Evolutionary conservation across 2,113 vertebrate species (phyloP).

Genomic region (Spilogale gracilis): DNA sequence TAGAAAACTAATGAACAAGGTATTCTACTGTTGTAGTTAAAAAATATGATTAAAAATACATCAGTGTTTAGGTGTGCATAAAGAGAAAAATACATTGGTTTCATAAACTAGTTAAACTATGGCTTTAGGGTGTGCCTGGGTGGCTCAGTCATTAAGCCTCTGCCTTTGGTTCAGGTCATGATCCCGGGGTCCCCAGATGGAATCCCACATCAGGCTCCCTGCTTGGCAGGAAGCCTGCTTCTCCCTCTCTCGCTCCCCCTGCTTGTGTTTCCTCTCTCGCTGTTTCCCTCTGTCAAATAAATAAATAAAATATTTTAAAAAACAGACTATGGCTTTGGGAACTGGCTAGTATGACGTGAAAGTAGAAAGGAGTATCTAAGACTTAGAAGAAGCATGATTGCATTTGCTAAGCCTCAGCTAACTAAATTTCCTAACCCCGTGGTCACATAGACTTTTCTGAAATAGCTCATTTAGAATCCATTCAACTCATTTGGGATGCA

Average conservation of each 20-base stretch:
- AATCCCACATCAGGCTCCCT: too few species aligned
- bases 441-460: background rate
- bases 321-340: background rate
- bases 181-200: too few species aligned
- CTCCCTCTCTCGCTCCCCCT: too few species aligned
- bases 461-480: background rate
- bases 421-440: background rate
- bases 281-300: too few species aligned
- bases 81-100: background rate
- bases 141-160: too few species aligned
- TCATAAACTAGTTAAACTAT: background rate
- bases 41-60: background rate
- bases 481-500: conserved; percentile 4
- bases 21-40: background rate
- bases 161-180: too few species aligned
- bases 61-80: background rate
- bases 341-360: background rate
- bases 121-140: background rate
- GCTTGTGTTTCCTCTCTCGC: too few species aligned
- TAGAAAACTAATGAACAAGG: background rate
- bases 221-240: too few species aligned
- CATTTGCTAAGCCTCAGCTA: background rate
- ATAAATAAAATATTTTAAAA: too few species aligned
- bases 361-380: background rate
- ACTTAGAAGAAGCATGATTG: background rate